These are phyloP conservation scores for Conistra vaccinii DNA, from an alignment of 2,888 invertebrate species.

Conservation along the genomic window DNA sequence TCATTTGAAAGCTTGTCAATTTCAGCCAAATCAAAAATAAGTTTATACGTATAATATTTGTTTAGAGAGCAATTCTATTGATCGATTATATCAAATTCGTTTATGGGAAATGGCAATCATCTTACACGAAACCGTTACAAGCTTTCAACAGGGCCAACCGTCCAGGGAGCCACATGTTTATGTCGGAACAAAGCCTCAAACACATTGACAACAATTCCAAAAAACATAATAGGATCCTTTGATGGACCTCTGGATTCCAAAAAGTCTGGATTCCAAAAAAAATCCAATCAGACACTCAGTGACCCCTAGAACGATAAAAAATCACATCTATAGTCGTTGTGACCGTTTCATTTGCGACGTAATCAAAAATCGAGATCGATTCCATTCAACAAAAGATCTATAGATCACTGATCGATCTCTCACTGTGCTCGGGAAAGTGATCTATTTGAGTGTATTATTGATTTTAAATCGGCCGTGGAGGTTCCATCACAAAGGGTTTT, in stretches of 20 bases:
- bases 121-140: neutral
- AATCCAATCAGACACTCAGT: conserved; percentile 65
- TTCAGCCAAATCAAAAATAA: too few relatives aligned
- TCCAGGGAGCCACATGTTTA: conserved; percentile 13
- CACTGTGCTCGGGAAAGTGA: conserved; percentile 86
- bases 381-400: conserved; percentile 85
- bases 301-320: conserved; percentile 71
- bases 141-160: neutral
- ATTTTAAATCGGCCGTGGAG: conserved; percentile 87
- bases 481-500: conserved; percentile 76
- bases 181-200: conserved; percentile 24
- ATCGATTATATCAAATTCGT: neutral
- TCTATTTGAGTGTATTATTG: conserved; percentile 86
- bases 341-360: conserved; percentile 80
- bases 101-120: neutral
- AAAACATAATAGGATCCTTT: conserved; percentile 56
- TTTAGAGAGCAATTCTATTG: neutral
- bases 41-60: neutral
- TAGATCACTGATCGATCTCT: conserved; percentile 87
- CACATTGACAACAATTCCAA: conserved; percentile 34
- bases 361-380: conserved; percentile 87
- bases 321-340: conserved; percentile 67
- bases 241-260: conserved; percentile 48
- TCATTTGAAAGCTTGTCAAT: too few relatives aligned
- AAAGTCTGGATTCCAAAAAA: conserved; percentile 56